Evolutionary conservation across 2,888 invertebrate species (phyloP).

Genomic region (Chorisops tibialis): DNA sequence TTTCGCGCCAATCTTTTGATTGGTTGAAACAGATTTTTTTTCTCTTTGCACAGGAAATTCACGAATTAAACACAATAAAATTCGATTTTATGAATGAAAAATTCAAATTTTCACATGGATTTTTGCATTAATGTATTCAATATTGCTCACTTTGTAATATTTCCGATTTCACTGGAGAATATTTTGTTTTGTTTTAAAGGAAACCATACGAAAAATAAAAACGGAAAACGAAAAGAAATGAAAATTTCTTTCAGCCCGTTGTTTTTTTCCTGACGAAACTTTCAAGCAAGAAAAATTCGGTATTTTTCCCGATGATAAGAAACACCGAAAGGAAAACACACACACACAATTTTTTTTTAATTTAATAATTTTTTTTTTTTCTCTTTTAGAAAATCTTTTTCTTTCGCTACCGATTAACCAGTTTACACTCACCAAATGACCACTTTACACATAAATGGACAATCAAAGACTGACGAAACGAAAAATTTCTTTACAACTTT

Average conservation of each 20-base stretch:
- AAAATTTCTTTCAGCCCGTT: too few species aligned
- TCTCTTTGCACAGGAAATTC: background rate
- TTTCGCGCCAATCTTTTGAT: slow-evolving; percentile 8
- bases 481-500: slow-evolving; percentile 17
- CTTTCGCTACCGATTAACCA: slow-evolving; percentile 18
- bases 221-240: background rate
- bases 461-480: slow-evolving; percentile 48
- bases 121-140: background rate
- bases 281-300: too few species aligned
- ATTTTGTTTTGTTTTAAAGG: background rate
- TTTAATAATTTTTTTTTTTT: too few species aligned
- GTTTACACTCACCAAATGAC: background rate
- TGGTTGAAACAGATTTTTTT: background rate
- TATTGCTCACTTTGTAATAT: background rate
- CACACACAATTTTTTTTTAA: too few species aligned
- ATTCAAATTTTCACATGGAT: background rate
- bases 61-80: too few species aligned
- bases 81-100: slow-evolving; percentile 14
- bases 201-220: slow-evolving; percentile 1
- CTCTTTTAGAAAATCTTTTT: slow-evolving; percentile 3
- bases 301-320: too few species aligned
- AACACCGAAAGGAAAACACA: too few species aligned
- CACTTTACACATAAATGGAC: slow-evolving; percentile 45
- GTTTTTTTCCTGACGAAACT: too few species aligned
- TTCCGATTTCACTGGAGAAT: background rate